A percentile compares a stretch with the other conserved stretches of the same genome.
phyloP scores from a whole-genome alignment of 2,113 vertebrate species.

The Hydrochoerus hydrochaeris region DNA sequence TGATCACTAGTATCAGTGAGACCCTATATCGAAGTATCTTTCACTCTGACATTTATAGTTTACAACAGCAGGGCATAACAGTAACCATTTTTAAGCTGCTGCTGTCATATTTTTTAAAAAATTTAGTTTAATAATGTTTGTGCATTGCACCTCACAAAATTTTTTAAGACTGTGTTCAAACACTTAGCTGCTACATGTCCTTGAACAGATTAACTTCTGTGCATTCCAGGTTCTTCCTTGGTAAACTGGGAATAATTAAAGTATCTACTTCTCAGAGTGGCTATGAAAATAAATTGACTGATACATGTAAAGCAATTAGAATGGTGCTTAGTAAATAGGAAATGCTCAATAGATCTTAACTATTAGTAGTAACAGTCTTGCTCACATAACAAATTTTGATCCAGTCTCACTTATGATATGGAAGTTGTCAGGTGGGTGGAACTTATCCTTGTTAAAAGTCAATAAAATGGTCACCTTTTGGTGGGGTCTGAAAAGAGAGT shows the following conservation, averaged over 20 bases:
- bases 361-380: not conserved
- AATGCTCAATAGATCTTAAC: not conserved
- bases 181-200: not conserved
- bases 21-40: not conserved
- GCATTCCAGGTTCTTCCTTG: not conserved
- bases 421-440: not conserved
- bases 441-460: constrained; percentile 19
- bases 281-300: constrained; percentile 23
- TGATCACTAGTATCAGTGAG: not conserved
- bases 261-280: not conserved
- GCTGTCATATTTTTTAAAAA: not conserved
- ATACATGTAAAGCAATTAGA: constrained; percentile 32
- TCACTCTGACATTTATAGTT: constrained; percentile 19
- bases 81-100: not conserved
- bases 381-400: not conserved
- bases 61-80: not conserved
- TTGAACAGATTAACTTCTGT: not conserved
- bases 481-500: not conserved
- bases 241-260: constrained; percentile 14
- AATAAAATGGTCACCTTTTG: not conserved
- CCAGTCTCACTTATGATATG: not conserved
- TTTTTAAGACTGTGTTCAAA: no score
- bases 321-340: not conserved
- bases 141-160: not conserved
- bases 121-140: not conserved